phyloP scores from a whole-genome alignment of 2,797 vertebrate species.

The Liasis olivaceus region DNA sequence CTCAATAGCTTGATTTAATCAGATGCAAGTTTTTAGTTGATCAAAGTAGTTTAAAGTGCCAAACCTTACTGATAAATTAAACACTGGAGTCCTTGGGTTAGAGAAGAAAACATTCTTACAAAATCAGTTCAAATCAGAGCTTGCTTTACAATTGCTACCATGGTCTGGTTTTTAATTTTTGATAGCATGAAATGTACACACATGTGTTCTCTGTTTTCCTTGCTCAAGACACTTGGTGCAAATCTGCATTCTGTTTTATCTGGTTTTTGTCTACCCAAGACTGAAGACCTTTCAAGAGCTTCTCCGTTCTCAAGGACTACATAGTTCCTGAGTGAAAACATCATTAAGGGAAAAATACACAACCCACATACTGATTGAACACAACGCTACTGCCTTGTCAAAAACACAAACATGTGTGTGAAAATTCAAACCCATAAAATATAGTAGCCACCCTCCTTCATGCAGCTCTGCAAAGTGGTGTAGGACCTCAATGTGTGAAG shows the following conservation, averaged over 20 bases:
- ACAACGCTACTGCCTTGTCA: background rate
- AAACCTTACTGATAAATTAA: background rate
- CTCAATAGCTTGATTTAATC: background rate
- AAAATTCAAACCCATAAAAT: background rate
- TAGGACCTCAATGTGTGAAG: background rate
- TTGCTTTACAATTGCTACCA: background rate
- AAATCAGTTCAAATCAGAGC: background rate
- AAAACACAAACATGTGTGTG: background rate
- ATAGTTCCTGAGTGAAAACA: background rate
- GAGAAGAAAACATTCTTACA: too few species aligned
- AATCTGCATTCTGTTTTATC: background rate
- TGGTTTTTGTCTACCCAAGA: background rate
- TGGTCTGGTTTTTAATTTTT: background rate
- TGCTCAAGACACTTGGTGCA: background rate
- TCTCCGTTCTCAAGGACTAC: background rate
- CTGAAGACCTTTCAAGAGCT: background rate
- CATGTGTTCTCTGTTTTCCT: background rate
- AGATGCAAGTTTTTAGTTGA: background rate
- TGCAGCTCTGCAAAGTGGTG: background rate
- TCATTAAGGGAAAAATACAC: background rate
- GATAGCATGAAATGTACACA: background rate
- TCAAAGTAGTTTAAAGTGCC: background rate
- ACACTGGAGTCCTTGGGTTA: background rate
- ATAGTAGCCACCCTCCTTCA: background rate
- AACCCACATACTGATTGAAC: background rate